Base-by-base conservation (phyloP, 2,113 vertebrate genomes). In the Recurvirostra avosetta region DNA sequence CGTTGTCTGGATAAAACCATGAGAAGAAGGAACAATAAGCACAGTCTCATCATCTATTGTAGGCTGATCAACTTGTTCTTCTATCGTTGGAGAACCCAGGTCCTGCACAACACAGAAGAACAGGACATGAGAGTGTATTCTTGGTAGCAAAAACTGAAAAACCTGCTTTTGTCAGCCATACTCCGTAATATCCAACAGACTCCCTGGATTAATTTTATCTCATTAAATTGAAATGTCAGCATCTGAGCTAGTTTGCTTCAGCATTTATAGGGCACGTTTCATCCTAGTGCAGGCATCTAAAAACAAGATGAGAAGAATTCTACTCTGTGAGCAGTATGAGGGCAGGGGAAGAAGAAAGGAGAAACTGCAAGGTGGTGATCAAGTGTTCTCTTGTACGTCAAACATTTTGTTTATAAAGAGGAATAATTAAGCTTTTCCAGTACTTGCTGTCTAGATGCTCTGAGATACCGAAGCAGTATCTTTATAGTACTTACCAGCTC, bases 11-110 rank as follows among this genome's bases (percentile, higher is more conserved):
- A 99, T 99, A 98, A 99, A 99, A 95, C 99, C 98, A 96, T 98
- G 98, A 55, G 99, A 98, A 84, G 99, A 98, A 88, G 99, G 99
- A 94, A 99, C 99, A 29, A 99, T 99, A 75, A 99, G 98, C 91
- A 99, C 98, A 3, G 99, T 89, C 90, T 98, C 98, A 68, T 98
- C 98, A 2, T 98, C 96, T 58, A 99, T 98, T 81, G 97, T 92
- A 92, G 99, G 97, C 94, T 98, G 98, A 96, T 98, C 98, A 94
- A 98, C 98, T 91, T 98, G 96, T 95, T 97, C 97, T 92, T 99
- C 98, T 65, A 98, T 98, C 3, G 98, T 96, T 45, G 98, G 81
- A 81, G 98, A 98, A 62, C 91, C 97, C 92, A 99, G 97, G 86
- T 96, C 98, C 99, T 99, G 96, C 40, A 95, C 15, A 83, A 81